Percentiles rank a stretch among this genome's conserved stretches.
phyloP scores from a whole-genome alignment of 30 jellyfish, hydroid and myxozoan genomes.

The Mastigias papua region DNA sequence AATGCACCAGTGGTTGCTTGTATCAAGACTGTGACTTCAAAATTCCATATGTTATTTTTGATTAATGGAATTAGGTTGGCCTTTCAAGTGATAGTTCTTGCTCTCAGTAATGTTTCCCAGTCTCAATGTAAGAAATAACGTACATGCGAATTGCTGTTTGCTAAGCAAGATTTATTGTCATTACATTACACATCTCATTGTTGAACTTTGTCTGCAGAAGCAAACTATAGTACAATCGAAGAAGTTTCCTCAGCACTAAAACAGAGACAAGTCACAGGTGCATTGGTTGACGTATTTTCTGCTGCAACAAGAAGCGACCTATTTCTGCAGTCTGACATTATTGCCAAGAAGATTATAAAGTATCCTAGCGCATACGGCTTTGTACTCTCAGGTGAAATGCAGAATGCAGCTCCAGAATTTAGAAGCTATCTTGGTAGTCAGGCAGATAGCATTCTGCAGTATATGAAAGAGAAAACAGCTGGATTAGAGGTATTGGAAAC shows the following conservation, averaged over 20 bases:
- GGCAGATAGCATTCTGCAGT: constrained; percentile 11
- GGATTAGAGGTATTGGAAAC: constrained; percentile 65
- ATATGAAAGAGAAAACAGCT: constrained; percentile 30
- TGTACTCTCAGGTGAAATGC: constrained; percentile 76
- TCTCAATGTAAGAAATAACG: too few species aligned
- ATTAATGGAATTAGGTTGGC: too few species aligned
- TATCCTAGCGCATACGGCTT: constrained; percentile 82
- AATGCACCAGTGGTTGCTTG: too few species aligned
- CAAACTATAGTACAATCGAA: constrained; percentile 52
- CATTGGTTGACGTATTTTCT: constrained; percentile 73
- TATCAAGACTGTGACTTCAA: too few species aligned
- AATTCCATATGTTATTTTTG: too few species aligned
- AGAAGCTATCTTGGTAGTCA: constrained; percentile 25
- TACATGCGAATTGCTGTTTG: too few species aligned
- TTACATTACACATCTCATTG: neutral
- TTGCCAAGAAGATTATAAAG: constrained; percentile 34
- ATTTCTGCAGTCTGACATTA: constrained; percentile 51
- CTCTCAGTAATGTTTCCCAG: too few species aligned
- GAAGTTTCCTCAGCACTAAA: constrained; percentile 79
- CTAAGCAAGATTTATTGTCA: neutral
- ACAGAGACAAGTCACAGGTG: constrained; percentile 76
- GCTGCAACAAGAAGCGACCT: constrained; percentile 79
- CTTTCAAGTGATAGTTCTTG: too few species aligned
- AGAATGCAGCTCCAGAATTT: constrained; percentile 51
- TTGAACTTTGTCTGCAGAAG: constrained; percentile 10